Evolutionary conservation across 2,113 vertebrate species (phyloP), one percentile per base, ranked within the genome.

Genomic region (Cyphotilapia sp.): DNA sequence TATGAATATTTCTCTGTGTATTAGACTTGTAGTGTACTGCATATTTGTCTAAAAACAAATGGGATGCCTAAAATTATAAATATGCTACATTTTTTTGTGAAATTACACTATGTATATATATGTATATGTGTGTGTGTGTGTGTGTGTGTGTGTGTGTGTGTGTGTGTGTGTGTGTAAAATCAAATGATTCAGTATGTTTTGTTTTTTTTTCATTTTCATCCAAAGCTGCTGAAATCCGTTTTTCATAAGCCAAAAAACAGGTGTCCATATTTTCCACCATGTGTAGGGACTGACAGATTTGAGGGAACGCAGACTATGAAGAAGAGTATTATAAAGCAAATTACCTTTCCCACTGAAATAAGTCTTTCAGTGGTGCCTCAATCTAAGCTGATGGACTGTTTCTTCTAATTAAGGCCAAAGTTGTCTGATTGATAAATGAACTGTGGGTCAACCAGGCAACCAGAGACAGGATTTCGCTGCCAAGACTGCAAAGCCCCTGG

Each of bases 361-460:
- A 59, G 85, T 83, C 89, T 91, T 85, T 81, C 85, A 92, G 80
- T 53, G 19, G 81, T 29, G 14, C 40, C 84, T 88, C 45, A 49
- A 56, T 80, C 17, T 31, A 49, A 86, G 45, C 69, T 85, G 47
- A 84, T 82, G 29, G 49, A 76, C 85, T 85, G 89, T 85, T 89
- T 88, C 91, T 92, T 86, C 89, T 89, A 87, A 95, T 95, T 93
- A 93, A 81, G 82, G 86, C 80, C 81, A 89, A 90, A 81, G 51
- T 29, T 3, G 81, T 35, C 83, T 87, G 91, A 93, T 89, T 92
- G 91, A 92, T 91, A 90, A 90, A 93, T 87, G 92, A 89, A 87
- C 85, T 83, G 12, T 29, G 54, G 91, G 91, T 95, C 93, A 91
- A 63, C 82, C 85, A 83, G 33, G 80, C 87, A 83, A 91, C 38